These are phyloP conservation scores for Thaumatotibia leucotreta DNA, from an alignment of 1,140 invertebrate species.

Conservation along the genomic window DNA sequence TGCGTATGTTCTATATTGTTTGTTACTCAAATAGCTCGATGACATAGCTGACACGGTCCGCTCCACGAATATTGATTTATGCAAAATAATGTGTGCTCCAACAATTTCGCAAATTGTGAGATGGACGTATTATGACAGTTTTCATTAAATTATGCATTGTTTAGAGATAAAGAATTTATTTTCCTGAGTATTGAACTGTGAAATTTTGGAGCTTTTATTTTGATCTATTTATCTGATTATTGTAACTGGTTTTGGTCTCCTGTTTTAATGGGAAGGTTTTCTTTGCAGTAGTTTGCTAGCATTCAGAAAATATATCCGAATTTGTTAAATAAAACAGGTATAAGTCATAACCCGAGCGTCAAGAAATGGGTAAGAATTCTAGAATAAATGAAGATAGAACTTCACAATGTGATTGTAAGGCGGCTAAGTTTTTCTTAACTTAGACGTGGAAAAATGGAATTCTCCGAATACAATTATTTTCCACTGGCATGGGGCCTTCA, in stretches of 20 bases:
- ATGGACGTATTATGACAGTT: not conserved
- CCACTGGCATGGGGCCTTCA: not conserved
- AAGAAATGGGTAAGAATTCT: not conserved
- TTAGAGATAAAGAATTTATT: too few species aligned
- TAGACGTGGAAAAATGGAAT: slow-evolving; percentile 5
- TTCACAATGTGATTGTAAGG: not conserved
- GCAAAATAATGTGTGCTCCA: slow-evolving; percentile 9
- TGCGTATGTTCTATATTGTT: not conserved
- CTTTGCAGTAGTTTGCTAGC: too few species aligned
- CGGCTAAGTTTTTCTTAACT: not conserved
- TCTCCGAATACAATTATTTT: not conserved
- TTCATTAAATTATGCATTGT: too few species aligned
- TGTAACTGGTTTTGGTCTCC: too few species aligned
- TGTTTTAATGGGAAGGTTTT: too few species aligned
- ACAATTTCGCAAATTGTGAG: not conserved
- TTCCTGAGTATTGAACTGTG: too few species aligned
- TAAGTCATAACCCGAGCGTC: not conserved
- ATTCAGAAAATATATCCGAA: too few species aligned
- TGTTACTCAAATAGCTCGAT: slow-evolving; percentile 11
- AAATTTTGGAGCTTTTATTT: too few species aligned
- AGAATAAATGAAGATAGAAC: not conserved
- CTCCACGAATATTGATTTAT: not conserved
- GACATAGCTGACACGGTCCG: slow-evolving; percentile 6
- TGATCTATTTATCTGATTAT: too few species aligned
- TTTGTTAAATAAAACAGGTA: not conserved